A percentile compares a stretch with the other conserved stretches of the same genome.
phyloP scores from a whole-genome alignment of 1,140 invertebrate species.

The Cryptotermes secundus region DNA sequence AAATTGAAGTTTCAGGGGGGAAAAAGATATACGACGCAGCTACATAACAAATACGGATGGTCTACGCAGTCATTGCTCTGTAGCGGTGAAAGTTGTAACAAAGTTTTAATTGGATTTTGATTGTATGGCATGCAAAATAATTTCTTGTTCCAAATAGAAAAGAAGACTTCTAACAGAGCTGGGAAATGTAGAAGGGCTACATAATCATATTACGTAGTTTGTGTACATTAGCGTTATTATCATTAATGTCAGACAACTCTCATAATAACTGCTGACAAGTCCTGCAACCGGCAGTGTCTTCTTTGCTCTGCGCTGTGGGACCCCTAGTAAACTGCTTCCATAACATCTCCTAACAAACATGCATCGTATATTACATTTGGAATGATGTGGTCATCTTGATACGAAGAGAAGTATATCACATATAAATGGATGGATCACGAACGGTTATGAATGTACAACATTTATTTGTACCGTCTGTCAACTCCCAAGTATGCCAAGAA shows the following conservation, averaged over 20 bases:
- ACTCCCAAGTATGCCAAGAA: no score
- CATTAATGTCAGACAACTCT: not conserved
- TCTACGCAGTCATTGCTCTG: not conserved
- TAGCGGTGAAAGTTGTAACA: not conserved
- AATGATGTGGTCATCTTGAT: no score
- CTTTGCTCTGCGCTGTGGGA: not conserved
- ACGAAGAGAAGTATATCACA: no score
- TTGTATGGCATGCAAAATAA: constrained; percentile 6
- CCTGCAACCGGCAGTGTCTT: not conserved
- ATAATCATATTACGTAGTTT: not conserved
- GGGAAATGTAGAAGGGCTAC: not conserved
- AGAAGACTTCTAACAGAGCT: not conserved
- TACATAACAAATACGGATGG: constrained; percentile 3
- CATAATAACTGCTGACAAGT: not conserved
- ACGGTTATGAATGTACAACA: no score
- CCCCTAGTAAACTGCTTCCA: not conserved
- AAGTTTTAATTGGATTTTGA: constrained; percentile 1
- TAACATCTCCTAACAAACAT: not conserved
- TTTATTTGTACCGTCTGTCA: no score
- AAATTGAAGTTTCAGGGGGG: not conserved
- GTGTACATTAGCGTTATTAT: constrained; percentile 3
- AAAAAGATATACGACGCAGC: not conserved
- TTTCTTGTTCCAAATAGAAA: constrained; percentile 10
- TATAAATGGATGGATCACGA: no score
- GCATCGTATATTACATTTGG: not conserved